phyloP scores from a whole-genome alignment of 2,888 invertebrate genomes.

The Bellardia pandia region DNA sequence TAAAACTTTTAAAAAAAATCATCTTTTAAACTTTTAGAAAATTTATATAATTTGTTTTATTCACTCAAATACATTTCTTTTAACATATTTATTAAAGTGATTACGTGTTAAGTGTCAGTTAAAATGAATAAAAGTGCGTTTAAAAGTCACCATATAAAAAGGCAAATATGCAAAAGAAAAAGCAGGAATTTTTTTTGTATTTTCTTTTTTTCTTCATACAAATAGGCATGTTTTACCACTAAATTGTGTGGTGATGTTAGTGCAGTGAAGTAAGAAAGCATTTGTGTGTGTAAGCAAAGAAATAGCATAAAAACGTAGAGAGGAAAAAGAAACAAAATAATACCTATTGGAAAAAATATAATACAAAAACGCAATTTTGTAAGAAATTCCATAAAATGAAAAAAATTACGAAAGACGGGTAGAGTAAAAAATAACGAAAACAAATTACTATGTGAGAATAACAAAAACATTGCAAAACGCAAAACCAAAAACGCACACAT shows the following conservation, averaged over 20 bases:
- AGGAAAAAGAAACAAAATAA: conserved; percentile 54
- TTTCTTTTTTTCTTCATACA: conserved; percentile 58
- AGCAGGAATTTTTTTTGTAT: conserved; percentile 71
- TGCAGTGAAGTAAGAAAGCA: conserved; percentile 28
- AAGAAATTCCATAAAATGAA: conserved; percentile 62
- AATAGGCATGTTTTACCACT: conserved; percentile 70
- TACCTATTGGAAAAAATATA: conserved; percentile 64
- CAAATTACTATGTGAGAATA: conserved; percentile 64
- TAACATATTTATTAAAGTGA: background rate
- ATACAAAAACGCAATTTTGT: conserved; percentile 57
- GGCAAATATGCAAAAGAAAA: conserved; percentile 64
- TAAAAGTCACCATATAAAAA: conserved; percentile 62
- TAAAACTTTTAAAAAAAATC: conserved; percentile 50
- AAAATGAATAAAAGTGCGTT: conserved; percentile 63
- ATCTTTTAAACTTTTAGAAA: conserved; percentile 24
- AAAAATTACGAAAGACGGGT: conserved; percentile 60
- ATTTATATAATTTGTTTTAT: conserved; percentile 34
- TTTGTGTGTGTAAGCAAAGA: conserved; percentile 57
- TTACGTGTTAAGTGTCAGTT: background rate
- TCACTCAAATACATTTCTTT: background rate
- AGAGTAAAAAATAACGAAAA: conserved; percentile 45
- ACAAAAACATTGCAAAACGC: conserved; percentile 64
- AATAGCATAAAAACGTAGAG: conserved; percentile 47
- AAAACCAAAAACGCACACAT: conserved; percentile 36
- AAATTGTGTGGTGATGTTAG: conserved; percentile 32